Evolutionary conservation across 2,797 vertebrate genomes (phyloP), one percentile per base, ranked within the genome.

Genomic region (Babyrousa celebensis): DNA sequence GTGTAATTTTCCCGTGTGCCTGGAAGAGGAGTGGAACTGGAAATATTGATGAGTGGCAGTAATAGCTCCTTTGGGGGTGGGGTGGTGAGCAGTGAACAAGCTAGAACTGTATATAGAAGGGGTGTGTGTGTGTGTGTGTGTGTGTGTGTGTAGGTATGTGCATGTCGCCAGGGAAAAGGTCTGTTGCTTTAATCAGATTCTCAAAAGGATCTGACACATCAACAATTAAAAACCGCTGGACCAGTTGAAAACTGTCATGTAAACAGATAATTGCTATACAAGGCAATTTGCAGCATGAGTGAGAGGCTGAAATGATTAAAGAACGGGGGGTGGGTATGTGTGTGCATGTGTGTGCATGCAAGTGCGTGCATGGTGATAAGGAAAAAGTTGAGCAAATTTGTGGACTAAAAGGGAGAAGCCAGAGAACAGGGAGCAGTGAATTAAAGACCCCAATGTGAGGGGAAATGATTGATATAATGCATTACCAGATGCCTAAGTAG

Each of bases 201-300:
- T 91, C 67, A 43, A 65, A 90, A 83, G 27, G 56, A 60, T 54
- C 67, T 20, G 82, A 92, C 75, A 95, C 21, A 62, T 18, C 27
- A 67, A 82, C 18, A 9, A 86, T 92, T 89, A 97, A 91, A 94
- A 95, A 91, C 62, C 7, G 1, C 70, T 85, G 83, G 88, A 91
- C 85, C 91, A 52, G 70, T 84, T 91, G 65, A 86, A 89, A 91
- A 89, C 63, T 95, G 85, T 83, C 92, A 60, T 78, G 87, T 93
- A 95, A 96, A 96, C 65, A 97, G 95, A 91, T 97, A 91, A 97
- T 96, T 97, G 85, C 56, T 91, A 11, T 71, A 87, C 54, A 77
- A 94, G 91, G 54, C 54, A 96, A 94, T 97, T 91, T 96, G 56
- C 82, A 80, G 60, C 54, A 32, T 86, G 94, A 95, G 48, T 48